Conservation (phyloP, 2,888 invertebrate species). For the Ectemnius continuus region DNA sequence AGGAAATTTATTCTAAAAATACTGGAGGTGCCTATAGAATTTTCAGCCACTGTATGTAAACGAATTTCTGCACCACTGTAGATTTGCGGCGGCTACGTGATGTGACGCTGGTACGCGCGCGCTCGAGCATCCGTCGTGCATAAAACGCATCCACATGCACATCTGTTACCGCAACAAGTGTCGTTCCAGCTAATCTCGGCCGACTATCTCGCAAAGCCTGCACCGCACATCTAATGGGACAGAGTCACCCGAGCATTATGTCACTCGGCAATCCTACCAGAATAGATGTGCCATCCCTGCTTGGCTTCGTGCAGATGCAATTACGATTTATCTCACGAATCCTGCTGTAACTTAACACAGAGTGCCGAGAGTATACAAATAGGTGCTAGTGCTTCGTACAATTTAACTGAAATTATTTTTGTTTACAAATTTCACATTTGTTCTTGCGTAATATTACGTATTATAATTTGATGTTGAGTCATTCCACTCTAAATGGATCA, state of each 20-base stretch:
- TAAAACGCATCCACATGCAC: constrained; percentile 27
- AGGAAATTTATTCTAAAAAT: too few relatives aligned
- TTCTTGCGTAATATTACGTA: too few relatives aligned
- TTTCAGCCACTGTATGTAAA: too few relatives aligned
- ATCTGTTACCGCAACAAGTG: constrained; percentile 41
- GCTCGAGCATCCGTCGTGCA: constrained; percentile 11
- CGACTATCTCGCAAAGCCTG: constrained; percentile 32
- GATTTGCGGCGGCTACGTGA: too few relatives aligned
- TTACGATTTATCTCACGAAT: constrained; percentile 18
- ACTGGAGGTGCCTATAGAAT: too few relatives aligned
- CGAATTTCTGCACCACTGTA: too few relatives aligned
- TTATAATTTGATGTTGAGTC: too few relatives aligned
- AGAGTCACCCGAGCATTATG: constrained; percentile 46
- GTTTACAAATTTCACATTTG: too few relatives aligned
- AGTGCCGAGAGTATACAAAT: constrained; percentile 3
- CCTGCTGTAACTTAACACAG: not conserved
- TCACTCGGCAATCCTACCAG: constrained; percentile 39
- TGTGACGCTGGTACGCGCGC: too few relatives aligned
- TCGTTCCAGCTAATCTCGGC: constrained; percentile 43
- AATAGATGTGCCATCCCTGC: constrained; percentile 29
- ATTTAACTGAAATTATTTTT: constrained; percentile 20
- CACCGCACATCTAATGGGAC: constrained; percentile 44
- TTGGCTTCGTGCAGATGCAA: constrained; percentile 5
- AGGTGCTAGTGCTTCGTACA: not conserved
- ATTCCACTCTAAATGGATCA: too few relatives aligned